A percentile compares a stretch with the other conserved stretches of the same genome.
Evolutionary conservation across 2,113 vertebrate genomes (phyloP).

Genomic region (Cricetomys ansorgei): DNA sequence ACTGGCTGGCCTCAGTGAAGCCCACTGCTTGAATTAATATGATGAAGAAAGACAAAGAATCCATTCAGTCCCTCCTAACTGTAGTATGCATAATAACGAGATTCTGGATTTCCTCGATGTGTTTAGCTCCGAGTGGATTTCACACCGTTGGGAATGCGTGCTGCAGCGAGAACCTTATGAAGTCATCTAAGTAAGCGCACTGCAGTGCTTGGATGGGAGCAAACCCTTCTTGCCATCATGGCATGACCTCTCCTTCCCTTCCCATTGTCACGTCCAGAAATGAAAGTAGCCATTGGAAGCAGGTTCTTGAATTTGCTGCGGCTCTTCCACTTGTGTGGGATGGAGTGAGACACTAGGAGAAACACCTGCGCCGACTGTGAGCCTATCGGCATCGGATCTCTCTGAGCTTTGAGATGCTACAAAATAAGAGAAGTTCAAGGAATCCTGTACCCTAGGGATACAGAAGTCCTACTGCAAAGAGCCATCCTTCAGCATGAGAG

Average conservation of each 20-base stretch:
- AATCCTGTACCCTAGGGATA: background rate
- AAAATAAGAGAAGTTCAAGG: background rate
- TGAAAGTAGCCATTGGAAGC: background rate
- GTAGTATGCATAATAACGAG: background rate
- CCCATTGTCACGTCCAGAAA: background rate
- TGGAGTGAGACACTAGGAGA: background rate
- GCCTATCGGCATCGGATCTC: background rate
- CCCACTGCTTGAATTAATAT: background rate
- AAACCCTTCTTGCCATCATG: background rate
- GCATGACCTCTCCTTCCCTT: background rate
- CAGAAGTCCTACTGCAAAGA: background rate
- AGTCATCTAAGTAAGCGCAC: background rate
- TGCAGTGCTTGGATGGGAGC: background rate
- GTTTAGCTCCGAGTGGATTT: background rate
- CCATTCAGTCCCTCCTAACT: background rate
- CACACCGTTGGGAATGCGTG: background rate
- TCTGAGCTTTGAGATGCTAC: too few species aligned
- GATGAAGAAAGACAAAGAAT: background rate
- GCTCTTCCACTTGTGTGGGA: background rate
- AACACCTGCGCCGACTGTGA: background rate
- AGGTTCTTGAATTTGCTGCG: background rate
- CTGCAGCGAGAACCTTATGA: background rate
- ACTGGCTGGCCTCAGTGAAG: conserved; percentile 29
- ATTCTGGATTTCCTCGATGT: conserved; percentile 1
- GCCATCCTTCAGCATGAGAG: background rate